phyloP scores from a whole-genome alignment of 1,140 invertebrate species.

The Papilio xuthus region DNA sequence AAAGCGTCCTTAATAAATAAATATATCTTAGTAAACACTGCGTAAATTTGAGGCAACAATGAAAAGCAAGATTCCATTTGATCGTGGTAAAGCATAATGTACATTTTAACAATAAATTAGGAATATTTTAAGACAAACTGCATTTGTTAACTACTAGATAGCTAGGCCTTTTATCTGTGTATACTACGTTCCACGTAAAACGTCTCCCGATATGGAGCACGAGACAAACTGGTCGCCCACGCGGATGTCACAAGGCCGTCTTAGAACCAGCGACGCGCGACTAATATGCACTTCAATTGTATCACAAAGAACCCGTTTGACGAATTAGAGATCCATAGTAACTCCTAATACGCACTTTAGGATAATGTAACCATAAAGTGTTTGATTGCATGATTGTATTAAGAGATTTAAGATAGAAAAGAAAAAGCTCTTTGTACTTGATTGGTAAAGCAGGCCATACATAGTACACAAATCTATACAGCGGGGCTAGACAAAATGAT shows the following conservation, averaged over 20 bases:
- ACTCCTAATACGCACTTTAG: no score
- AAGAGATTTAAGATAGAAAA: no score
- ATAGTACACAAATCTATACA: no score
- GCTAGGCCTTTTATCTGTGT: background rate
- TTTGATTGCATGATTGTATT: background rate
- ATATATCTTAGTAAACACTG: no score
- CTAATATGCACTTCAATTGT: conserved; percentile 27
- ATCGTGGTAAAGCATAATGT: no score
- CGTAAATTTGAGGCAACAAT: no score
- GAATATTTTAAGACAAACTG: background rate
- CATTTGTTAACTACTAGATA: conserved; percentile 17
- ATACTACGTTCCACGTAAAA: background rate
- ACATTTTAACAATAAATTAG: background rate
- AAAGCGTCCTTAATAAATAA: background rate
- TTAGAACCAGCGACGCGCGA: conserved; percentile 10
- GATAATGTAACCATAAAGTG: background rate
- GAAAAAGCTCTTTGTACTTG: no score
- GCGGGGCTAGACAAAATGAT: no score
- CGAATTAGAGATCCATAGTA: background rate
- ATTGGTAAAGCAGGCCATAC: background rate
- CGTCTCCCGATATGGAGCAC: conserved; percentile 24
- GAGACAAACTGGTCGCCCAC: conserved; percentile 28
- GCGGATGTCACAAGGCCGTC: conserved; percentile 24
- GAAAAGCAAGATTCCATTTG: no score
- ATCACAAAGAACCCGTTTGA: background rate